Base-by-base conservation (phyloP, 2,888 invertebrate genomes). In the Argyresthia goedartella region DNA sequence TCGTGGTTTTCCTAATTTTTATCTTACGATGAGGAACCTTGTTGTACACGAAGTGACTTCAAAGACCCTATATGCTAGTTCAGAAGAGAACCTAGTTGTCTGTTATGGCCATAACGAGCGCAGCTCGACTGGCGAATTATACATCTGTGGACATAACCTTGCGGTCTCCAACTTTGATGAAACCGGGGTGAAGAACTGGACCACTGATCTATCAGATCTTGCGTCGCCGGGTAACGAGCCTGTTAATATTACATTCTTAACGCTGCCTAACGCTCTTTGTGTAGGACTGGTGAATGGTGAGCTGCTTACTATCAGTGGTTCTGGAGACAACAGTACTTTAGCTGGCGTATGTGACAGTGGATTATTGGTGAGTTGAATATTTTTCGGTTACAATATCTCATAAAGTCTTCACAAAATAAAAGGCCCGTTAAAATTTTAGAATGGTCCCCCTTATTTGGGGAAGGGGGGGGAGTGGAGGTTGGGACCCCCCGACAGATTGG, bases 191-290 rank as follows among this genome's bases (percentile, higher is more conserved):
- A 57, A 64, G 44, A 73, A 66, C 33, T 85, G 85, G 84, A 63
- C 55, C 36, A 76, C 66, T 58, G 71, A 80, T 59, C 58, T 86
- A 8, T 64, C 67, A 4, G 61, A 67, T 34, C 50, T 69, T 49
- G 59, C 81, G 15, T 66, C 87, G 69, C 53, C 79, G 63, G 56
- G 88, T 77, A 84, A 80, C 78, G 60, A 81, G 75, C 79, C 81
- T 41, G 61, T 87, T n/a, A 78, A 79, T 57, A 60, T 84, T 14
- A 72, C 79, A 3, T 81, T 70, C 57, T 63, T 87, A 33, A 65
- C 78, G 1, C 64, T 86, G 10, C 65, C 75, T 6, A 73, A 79
- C 57, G 64, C 68, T 25, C 53, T 87, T 36, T 79, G 76, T 53
- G 63, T 86, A 16, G 81, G 80, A 1, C 60, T 85, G 48, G 64